These are phyloP conservation scores for Hesperia comma DNA, from an alignment of 2,888 invertebrate genomes.

Conservation along the genomic window DNA sequence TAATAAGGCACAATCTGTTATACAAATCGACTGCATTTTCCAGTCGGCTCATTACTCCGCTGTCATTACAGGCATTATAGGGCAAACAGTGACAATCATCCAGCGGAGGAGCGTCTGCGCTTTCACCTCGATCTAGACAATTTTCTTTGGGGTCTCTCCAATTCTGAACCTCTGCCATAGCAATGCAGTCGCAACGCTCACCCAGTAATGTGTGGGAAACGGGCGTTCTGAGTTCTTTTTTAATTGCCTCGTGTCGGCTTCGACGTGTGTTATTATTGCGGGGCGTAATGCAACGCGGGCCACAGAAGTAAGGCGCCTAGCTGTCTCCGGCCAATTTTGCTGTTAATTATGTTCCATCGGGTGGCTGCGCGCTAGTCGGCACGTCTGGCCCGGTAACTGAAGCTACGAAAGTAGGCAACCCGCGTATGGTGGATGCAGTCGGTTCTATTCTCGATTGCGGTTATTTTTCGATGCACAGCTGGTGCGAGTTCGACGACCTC, in stretches of 20 bases:
- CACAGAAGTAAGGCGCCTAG: slow-evolving; percentile 78
- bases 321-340: slow-evolving; percentile 78
- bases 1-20: slow-evolving; percentile 45
- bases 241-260: slow-evolving; percentile 68
- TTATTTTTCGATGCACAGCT: slow-evolving; percentile 59
- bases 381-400: slow-evolving; percentile 68
- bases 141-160: slow-evolving; percentile 52
- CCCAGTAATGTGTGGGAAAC: slow-evolving; percentile 74
- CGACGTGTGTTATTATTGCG: slow-evolving; percentile 73
- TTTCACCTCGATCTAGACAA: slow-evolving; percentile 68
- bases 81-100: slow-evolving; percentile 32
- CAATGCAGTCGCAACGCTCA: slow-evolving; percentile 61
- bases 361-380: slow-evolving; percentile 62
- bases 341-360: slow-evolving; percentile 74
- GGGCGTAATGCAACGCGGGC: slow-evolving; percentile 67
- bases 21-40: slow-evolving; percentile 53
- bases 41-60: slow-evolving; percentile 53
- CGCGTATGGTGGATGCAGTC: slow-evolving; percentile 47
- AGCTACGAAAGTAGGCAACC: slow-evolving; percentile 66
- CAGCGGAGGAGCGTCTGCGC: slow-evolving; percentile 46
- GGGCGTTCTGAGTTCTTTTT: slow-evolving; percentile 66
- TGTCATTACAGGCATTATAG: slow-evolving; percentile 61
- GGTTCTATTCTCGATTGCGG: slow-evolving; percentile 55
- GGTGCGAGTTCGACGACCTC: slow-evolving; percentile 54
- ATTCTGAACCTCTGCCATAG: slow-evolving; percentile 54